Evolutionary conservation across 2,113 vertebrate genomes (phyloP), one percentile per base, ranked within the genome.

Genomic region (Leucoraja erinaceus): DNA sequence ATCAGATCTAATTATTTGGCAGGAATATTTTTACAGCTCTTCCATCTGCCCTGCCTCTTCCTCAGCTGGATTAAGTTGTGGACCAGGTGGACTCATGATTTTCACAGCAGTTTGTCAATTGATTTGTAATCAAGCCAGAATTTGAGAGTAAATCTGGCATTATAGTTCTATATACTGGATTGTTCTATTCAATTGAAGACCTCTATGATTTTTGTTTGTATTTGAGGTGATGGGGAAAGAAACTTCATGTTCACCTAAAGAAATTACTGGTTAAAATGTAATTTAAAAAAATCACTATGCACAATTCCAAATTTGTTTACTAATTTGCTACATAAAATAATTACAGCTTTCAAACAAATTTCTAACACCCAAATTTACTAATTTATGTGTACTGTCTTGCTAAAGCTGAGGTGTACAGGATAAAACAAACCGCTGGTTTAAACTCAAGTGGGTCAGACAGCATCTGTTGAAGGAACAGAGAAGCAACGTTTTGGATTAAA

Each of bases 81-180:
- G 12, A 88, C 83, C 83, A 88, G 83, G 83, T 88, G 83, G 83
- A 61, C 83, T 88, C 83, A 88, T 88, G 83, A 88, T 88, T 88
- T 63, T 88, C 83, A 88, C 83, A 88, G 83, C 83, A 88, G 83
- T 88, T 88, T 63, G 83, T 63, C 83, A 88, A 88, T 88, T 61
- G 61, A 14, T 88, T 59, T 63, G 59, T 88, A 88, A 66, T 88
- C 83, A 88, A 84, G 81, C 81, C 56, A 86, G 81, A 86, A n/a
- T n/a, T 88, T 14, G 10, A 4, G 81, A 59, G 56, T 47, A 79
- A 28, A 88, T 5, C 59, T 88, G 25, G 59, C 59, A 88, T 56
- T 59, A 22, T 8, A 59, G 20, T 28, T 63, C 83, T 61, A 16
- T 18, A 33, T 63, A 88, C n/a, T 31, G 59, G 7, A 59, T 84